Evolutionary conservation across 1,140 invertebrate species (phyloP), one percentile per base, ranked within the genome.

Genomic region (Saccostrea glomerata): DNA sequence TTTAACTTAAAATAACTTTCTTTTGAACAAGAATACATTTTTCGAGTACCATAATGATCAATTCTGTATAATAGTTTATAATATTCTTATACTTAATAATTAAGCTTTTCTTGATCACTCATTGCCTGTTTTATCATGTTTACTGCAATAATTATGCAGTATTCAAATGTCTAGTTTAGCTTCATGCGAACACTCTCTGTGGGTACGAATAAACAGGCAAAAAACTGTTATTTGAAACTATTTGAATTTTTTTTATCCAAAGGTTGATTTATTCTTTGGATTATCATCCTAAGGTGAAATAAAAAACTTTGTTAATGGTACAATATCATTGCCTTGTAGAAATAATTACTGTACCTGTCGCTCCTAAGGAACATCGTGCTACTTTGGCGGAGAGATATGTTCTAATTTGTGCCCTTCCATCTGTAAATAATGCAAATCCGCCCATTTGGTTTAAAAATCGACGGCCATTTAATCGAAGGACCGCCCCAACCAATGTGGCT

Each of bases 341-440:
- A 77, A 77, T 77, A 77, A 77, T 77, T 12, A 77, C 70, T 7
- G 70, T 77, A 7, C 70, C 70, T 17, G 23, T 77, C 13, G 70
- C 25, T 36, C 70, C 70, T 3, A 77, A 23, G 23, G 70, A 77
- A 77, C 70, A 77, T 0, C 23, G 25, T 1, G 70, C 70, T 30
- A 25, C 70, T 15, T 36, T 77, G 15, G 23, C 70, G 13, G 70
- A 77, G 13, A 77, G 23, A 77, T 77, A 30, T 77, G 25, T 36
- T 11, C 30, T 77, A 25, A 25, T 30, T 15, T 77, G 70, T 36
- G 70, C 30, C 15, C 70, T 77, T 30, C 30, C 70, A 11, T 77
- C 70, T 15, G 70, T 77, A 2, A 77, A 25, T 15, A 36, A 12
- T 30, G 30, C 70, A 36, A 30, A 30, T 36, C 70, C 70, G 0